phyloP scores from a whole-genome alignment of 2,113 vertebrate genomes.

The Ondatra zibethicus region DNA sequence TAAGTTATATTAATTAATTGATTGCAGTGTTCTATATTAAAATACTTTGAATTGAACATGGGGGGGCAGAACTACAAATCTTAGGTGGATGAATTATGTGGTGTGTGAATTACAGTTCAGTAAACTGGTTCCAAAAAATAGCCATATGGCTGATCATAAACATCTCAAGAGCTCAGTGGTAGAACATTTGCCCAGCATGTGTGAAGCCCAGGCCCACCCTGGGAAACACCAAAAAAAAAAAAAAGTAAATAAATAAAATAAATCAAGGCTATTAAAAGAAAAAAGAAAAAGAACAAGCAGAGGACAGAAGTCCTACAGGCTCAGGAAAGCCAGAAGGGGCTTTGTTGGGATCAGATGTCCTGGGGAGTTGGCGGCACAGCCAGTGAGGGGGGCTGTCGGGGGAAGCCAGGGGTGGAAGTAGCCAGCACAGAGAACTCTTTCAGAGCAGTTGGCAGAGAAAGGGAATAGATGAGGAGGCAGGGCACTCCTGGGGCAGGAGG shows the following conservation, averaged over 20 bases:
- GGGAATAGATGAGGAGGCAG: neutral
- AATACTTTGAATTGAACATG: neutral
- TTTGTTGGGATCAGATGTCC: neutral
- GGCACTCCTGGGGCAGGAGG: neutral
- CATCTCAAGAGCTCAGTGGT: neutral
- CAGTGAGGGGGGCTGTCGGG: no score
- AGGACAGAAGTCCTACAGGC: neutral
- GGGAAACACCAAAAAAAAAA: neutral
- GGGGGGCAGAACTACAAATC: neutral
- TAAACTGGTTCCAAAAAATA: neutral
- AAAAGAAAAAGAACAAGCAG: neutral
- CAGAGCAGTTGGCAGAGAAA: slow-evolving; percentile 61
- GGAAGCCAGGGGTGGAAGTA: neutral
- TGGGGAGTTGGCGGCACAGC: rapidly evolving
- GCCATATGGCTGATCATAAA: neutral
- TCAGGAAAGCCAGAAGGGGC: no score
- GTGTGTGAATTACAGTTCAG: neutral
- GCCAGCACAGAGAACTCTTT: slow-evolving; percentile 68
- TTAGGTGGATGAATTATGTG: neutral
- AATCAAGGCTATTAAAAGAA: neutral
- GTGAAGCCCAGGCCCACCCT: neutral
- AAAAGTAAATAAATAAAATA: neutral
- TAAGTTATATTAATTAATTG: neutral
- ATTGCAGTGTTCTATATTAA: neutral
- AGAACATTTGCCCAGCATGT: neutral